Base-by-base conservation (phyloP, 2,888 invertebrate genomes). In the Shargacucullia verbasci region DNA sequence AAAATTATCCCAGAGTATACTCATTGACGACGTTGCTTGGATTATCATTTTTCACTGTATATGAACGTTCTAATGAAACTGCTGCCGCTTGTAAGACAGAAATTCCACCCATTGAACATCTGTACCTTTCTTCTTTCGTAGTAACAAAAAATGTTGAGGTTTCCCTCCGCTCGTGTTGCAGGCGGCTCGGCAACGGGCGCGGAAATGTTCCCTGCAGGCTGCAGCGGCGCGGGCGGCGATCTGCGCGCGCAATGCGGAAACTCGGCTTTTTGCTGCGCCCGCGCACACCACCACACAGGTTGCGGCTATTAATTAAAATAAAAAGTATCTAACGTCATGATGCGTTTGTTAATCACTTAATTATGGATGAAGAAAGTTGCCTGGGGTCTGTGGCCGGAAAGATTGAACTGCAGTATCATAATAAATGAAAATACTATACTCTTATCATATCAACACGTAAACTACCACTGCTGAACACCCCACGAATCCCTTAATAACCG, bases 231-330 rank as follows among this genome's bases (percentile, higher is more conserved):
- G 62, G 65, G 60, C 69, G 62, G 61, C 72, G 75, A 60, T 67
- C 73, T 60, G 67, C 48, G 67, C 70, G 74, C 68, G 85, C 89
- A 85, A 89, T 88, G 87, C 89, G 89, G 88, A 89, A 89, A 83
- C 84, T 77, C 76, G 65, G 75, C 83, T 86, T 83, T 84, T 85
- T 83, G 76, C 72, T 65, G 58, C 66, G 49, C 66, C 39, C 58
- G 48, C 54, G 60, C 60, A 52, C 63, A 53, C 39, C 12, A 8
- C 46, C 54, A 37, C 43, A 53, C 10, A 45, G 27, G 12, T 58
- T 57, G 27, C 37, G 41, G n/a, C 41, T 59, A 59, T 60, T 60
- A 71, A 77, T 71, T 70, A 67, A 64, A 55, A 62, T 59, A 62
- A 68, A 66, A 58, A 58, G 15, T 62, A 58, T 31, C 37, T 59